Conservation (phyloP, 2,888 invertebrate genomes). For the Andricus quercusramuli region DNA sequence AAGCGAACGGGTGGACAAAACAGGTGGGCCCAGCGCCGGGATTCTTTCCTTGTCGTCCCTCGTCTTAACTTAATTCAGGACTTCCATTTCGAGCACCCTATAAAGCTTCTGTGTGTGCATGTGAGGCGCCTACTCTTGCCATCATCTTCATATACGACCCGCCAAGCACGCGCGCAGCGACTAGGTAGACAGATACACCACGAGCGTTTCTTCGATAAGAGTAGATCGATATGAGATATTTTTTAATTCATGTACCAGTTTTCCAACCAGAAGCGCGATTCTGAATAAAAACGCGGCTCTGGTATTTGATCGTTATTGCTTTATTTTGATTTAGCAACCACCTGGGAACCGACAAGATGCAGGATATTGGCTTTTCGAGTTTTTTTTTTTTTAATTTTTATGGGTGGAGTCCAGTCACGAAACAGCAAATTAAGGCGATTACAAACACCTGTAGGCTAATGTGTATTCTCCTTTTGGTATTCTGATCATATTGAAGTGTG, state of each 20-base stretch:
- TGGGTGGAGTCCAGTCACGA: conserved; percentile 25
- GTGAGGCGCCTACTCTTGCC: not conserved
- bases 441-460: conserved; percentile 10
- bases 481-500: not conserved
- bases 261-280: conserved; percentile 22
- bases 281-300: not conserved
- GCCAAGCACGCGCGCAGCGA: not conserved
- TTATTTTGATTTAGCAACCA: conserved; percentile 35
- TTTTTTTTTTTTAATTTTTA: conserved; percentile 22
- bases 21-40: conserved; percentile 73
- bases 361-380: conserved; percentile 5
- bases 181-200: not conserved
- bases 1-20: conserved; percentile 75
- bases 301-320: not conserved
- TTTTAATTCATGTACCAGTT: not conserved
- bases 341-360: conserved; percentile 19
- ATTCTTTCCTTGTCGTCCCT: conserved; percentile 63
- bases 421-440: conserved; percentile 8
- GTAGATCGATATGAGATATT: not conserved
- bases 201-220: not conserved
- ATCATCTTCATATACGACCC: not conserved
- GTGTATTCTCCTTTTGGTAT: not conserved
- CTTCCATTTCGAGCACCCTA: conserved; percentile 28
- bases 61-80: conserved; percentile 33
- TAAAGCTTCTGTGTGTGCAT: conserved; percentile 28